These are phyloP conservation scores for Labrus mixtus DNA, from an alignment of 2,113 vertebrate species.

Conservation along the genomic window DNA sequence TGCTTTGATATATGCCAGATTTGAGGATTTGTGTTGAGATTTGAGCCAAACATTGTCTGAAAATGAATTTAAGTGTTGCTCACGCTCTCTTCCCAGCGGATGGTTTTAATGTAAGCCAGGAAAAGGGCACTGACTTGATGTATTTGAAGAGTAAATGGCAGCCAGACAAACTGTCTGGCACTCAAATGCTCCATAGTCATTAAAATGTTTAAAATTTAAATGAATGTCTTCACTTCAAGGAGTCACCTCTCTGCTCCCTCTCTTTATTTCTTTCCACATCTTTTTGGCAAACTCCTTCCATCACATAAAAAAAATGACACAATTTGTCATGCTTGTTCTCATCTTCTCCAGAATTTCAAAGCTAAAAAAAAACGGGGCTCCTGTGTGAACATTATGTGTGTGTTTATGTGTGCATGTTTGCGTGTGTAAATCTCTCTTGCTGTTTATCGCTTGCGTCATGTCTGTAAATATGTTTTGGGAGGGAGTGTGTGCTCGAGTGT, in stretches of 20 bases:
- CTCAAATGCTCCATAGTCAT: slow-evolving; percentile 14
- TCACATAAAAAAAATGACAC: slow-evolving; percentile 33
- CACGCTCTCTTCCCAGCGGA: slow-evolving; percentile 19
- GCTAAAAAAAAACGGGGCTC: no score
- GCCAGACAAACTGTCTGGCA: slow-evolving; percentile 16
- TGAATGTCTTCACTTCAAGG: slow-evolving; percentile 43
- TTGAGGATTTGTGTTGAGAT: neutral
- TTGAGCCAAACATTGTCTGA: slow-evolving; percentile 7
- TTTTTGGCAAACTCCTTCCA: slow-evolving; percentile 27
- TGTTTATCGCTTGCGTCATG: slow-evolving; percentile 28
- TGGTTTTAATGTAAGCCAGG: slow-evolving; percentile 33
- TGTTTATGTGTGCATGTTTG: neutral
- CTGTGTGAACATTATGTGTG: neutral
- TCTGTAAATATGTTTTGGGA: slow-evolving; percentile 39
- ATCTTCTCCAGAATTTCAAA: slow-evolving; percentile 14
- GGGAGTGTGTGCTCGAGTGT: slow-evolving; percentile 40
- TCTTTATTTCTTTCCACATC: slow-evolving; percentile 16
- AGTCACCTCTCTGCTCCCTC: slow-evolving; percentile 24
- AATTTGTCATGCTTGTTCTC: slow-evolving; percentile 14
- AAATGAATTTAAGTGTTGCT: slow-evolving; percentile 10
- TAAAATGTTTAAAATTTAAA: slow-evolving; percentile 43
- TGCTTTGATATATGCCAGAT: slow-evolving; percentile 1
- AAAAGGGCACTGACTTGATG: slow-evolving; percentile 24
- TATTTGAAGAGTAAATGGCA: slow-evolving; percentile 45
- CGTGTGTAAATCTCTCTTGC: slow-evolving; percentile 10